Percentiles rank a stretch among this genome's conserved stretches.
These are phyloP conservation scores for Typhlichthys subterraneus DNA, from an alignment of 2,797 vertebrate species.

Conservation along the genomic window DNA sequence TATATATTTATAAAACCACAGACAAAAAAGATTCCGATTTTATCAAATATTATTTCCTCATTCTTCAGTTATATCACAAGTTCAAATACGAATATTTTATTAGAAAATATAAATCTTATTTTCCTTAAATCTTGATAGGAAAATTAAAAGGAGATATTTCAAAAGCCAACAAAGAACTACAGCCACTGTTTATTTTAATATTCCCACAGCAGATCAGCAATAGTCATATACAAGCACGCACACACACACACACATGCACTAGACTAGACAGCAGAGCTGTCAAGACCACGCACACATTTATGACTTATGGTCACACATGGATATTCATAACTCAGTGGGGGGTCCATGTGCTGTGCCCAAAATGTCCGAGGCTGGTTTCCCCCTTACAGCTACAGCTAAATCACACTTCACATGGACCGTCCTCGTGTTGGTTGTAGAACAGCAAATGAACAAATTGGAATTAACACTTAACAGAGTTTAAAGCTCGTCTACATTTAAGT, in stretches of 20 bases:
- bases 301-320: constrained; percentile 13
- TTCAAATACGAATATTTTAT: constrained; percentile 50
- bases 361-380: constrained; percentile 3
- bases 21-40: constrained; percentile 3
- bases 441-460: too few species aligned
- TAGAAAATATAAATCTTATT: constrained; percentile 57
- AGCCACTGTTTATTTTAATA: constrained; percentile 42
- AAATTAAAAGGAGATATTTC: constrained; percentile 50
- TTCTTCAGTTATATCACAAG: constrained; percentile 48
- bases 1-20: neutral
- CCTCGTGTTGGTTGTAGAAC: too few species aligned
- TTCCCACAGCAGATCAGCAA: constrained; percentile 27
- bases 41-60: constrained; percentile 47
- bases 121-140: constrained; percentile 40
- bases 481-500: too few species aligned
- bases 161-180: constrained; percentile 38
- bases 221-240: constrained; percentile 24
- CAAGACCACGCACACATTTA: constrained; percentile 29
- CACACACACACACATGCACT: constrained; percentile 9
- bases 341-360: neutral
- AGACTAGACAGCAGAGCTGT: constrained; percentile 30
- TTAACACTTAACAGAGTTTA: too few species aligned
- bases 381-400: neutral
- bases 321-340: constrained; percentile 29
- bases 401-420: too few species aligned